Conservation (phyloP, 2,113 vertebrate genomes). For the Hemibates koningsi region DNA sequence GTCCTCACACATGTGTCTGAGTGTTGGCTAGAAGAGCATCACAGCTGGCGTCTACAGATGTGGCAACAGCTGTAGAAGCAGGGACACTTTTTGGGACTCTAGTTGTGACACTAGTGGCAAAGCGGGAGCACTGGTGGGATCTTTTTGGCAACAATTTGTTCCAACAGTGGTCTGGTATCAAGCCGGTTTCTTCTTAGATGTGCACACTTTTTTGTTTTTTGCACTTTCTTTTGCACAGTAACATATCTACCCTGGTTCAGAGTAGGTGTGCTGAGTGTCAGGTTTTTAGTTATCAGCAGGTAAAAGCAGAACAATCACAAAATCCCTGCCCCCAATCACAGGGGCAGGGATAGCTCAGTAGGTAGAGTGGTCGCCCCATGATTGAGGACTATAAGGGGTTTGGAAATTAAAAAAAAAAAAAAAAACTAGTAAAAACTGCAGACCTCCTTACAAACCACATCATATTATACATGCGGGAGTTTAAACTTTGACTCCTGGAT, state of each 20-base stretch:
- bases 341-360: rapidly evolving
- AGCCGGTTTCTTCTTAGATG: not conserved
- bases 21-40: not conserved
- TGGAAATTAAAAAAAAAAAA: not conserved
- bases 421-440: not conserved
- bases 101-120: not conserved
- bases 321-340: not conserved
- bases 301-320: not conserved
- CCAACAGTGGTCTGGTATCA: not conserved
- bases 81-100: rapidly evolving
- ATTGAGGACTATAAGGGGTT: not conserved
- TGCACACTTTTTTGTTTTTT: not conserved
- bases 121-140: not conserved
- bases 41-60: not conserved
- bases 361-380: rapidly evolving
- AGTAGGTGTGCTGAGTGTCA: not conserved
- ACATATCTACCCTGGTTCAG: not conserved
- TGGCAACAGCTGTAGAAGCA: not conserved
- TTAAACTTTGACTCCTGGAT: not conserved
- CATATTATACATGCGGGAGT: not conserved
- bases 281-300: not conserved
- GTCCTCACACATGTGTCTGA: not conserved
- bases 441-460: not conserved
- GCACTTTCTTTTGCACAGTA: not conserved
- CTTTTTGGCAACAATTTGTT: rapidly evolving